These are phyloP conservation scores for Dendroctonus valens DNA, from an alignment of 1,140 invertebrate genomes.

Conservation along the genomic window DNA sequence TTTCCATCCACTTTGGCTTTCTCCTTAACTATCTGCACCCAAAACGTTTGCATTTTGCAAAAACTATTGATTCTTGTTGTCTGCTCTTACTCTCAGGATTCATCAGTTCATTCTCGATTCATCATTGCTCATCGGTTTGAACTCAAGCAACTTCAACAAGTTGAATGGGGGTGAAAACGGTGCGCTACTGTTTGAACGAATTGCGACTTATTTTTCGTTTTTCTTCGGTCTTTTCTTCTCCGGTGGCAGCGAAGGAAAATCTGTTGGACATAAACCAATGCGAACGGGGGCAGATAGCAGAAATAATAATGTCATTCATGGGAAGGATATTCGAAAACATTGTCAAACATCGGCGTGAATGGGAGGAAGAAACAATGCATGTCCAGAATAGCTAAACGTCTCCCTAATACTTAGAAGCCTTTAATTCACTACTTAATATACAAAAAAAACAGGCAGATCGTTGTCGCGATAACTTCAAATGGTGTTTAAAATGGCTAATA, in stretches of 20 bases:
- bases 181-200: conserved; percentile 1
- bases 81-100: too few relatives aligned
- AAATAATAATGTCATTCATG: conserved; percentile 39
- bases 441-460: conserved; percentile 27
- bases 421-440: conserved; percentile 33
- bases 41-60: too few relatives aligned
- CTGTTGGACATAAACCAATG: conserved; percentile 25
- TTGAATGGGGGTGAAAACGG: not conserved
- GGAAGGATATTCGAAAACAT: conserved; percentile 37
- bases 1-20: too few relatives aligned
- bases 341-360: conserved; percentile 37
- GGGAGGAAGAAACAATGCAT: conserved; percentile 39
- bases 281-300: conserved; percentile 22
- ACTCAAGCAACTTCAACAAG: not conserved
- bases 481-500: conserved; percentile 18
- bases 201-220: conserved; percentile 24
- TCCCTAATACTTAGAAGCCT: conserved; percentile 33
- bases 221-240: conserved; percentile 26
- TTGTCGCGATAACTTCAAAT: conserved; percentile 23
- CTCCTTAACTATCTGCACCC: too few relatives aligned
- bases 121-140: too few relatives aligned
- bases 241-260: conserved; percentile 27
- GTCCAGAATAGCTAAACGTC: conserved; percentile 35
- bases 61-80: too few relatives aligned
- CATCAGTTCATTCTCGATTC: too few relatives aligned